Evolutionary conservation across 2,888 invertebrate genomes (phyloP), one percentile per base, ranked within the genome.

Genomic region (Myopa testacea): DNA sequence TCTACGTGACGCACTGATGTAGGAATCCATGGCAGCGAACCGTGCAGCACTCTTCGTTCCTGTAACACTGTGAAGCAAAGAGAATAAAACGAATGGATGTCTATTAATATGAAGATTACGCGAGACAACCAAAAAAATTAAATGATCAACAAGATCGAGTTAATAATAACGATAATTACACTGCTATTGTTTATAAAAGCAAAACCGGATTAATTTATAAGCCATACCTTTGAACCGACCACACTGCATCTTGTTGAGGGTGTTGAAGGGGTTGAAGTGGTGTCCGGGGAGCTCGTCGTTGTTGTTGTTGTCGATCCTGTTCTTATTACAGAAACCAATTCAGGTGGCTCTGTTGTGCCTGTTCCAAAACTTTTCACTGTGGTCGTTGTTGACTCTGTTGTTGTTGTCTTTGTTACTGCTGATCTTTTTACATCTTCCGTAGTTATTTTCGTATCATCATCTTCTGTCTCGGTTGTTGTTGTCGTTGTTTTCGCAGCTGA

Each of bases 1-100:
- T 14, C 55, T 77, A 89, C 65, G 88, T 87, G 71, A 89, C 89
- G 79, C 89, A 89, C 78, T 86, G 85, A 78, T 87, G 87, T 45
- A 86, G 80, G 78, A 84, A 89, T n/a, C 85, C 84, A 81, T 86
- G 87, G 73, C 89, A 89, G 38, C 87, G 85, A 40, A 80, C 37
- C 16, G 83, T 82, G 69, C 89, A 89, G 80, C 89, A 89, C n/a
- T 87, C 84, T 0, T 81, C 82, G 52, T 82, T 79, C 16, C 52
- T 73, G 71, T 81, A 84, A 73, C 89, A 89, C 89, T 89, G 73
- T 14, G 16, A 1, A 38, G 37, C 62, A 62, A 62, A 62, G 12
- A 16, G n/a, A 58, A 58, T 1, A 58, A 6, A 58, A 10, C 1
- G 5, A 58, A 58, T 16, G 12, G 58, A 14, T 26, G n/a, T 6